These are phyloP conservation scores for Crypturellus tataupa DNA, from an alignment of 2,797 vertebrate species.

Conservation along the genomic window DNA sequence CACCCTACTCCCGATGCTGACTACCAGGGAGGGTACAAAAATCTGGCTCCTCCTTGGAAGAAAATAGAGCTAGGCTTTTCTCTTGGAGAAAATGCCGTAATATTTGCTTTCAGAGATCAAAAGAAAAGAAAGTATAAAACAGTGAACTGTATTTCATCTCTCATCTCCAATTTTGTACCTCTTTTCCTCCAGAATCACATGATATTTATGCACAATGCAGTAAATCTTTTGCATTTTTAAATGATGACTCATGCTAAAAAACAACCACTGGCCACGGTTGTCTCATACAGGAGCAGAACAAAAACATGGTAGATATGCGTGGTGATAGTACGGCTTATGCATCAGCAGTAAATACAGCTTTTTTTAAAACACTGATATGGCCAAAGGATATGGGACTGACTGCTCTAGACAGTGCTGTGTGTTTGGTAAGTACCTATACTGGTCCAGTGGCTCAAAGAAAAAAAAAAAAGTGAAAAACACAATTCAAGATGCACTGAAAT, in stretches of 20 bases:
- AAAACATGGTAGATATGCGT: neutral
- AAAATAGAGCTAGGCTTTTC: neutral
- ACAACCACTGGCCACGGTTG: neutral
- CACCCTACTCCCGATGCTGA: neutral
- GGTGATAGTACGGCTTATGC: neutral
- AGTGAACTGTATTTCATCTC: neutral
- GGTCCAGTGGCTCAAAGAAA: neutral
- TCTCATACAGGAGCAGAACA: neutral
- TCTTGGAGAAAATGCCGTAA: neutral
- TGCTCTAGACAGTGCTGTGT: neutral
- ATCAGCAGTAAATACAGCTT: neutral
- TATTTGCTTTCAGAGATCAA: neutral
- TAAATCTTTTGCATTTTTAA: neutral
- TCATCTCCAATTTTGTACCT: neutral
- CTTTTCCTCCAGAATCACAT: neutral
- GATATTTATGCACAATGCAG: neutral
- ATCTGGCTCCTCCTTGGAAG: neutral
- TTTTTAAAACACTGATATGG: neutral
- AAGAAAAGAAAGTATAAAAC: neutral
- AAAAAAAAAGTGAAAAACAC: slow-evolving; percentile 26
- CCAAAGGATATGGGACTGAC: neutral
- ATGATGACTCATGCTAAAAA: neutral
- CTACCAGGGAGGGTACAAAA: neutral
- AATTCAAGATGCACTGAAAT: neutral
- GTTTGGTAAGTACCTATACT: neutral